Conservation (phyloP, 1,140 invertebrate species). For the Drosophila bocqueti region DNA sequence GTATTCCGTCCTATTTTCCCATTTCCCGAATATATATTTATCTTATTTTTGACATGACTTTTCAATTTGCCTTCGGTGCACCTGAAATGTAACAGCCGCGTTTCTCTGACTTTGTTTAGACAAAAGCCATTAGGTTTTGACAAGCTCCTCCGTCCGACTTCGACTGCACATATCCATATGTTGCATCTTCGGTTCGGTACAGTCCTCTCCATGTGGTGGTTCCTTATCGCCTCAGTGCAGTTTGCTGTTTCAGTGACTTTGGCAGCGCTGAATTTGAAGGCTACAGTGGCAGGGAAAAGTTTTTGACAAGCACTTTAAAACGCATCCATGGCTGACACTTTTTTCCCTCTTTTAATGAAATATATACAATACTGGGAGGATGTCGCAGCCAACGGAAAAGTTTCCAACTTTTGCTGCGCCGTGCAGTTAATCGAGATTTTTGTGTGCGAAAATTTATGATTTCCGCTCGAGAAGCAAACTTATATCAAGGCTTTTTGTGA, state of each 20-base stretch:
- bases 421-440: conserved; percentile 64
- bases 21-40: conserved; percentile 13
- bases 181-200: conserved; percentile 3
- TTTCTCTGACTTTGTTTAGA: conserved; percentile 44
- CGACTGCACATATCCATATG: conserved; percentile 19
- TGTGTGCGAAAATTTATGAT: conserved; percentile 65
- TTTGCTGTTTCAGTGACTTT: conserved; percentile 20
- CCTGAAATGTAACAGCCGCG: conserved; percentile 30
- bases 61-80: conserved; percentile 62
- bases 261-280: conserved; percentile 44
- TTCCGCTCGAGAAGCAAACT: conserved; percentile 44
- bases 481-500: conserved; percentile 45
- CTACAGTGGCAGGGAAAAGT: conserved; percentile 46
- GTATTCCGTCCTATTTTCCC: conserved; percentile 27
- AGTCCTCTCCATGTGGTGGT: conserved; percentile 14
- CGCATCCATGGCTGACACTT: conserved; percentile 58
- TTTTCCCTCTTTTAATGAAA: conserved; percentile 47
- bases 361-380: conserved; percentile 54
- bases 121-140: conserved; percentile 42
- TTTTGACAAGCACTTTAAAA: conserved; percentile 77
- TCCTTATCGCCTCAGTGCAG: conserved; percentile 63
- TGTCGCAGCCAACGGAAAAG: conserved; percentile 47
- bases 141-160: conserved; percentile 11
- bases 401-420: conserved; percentile 52
- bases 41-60: conserved; percentile 64